Evolutionary conservation across 2,888 invertebrate species (phyloP), one percentile per base, ranked within the genome.

Genomic region (Poecilobothrus nobilitatus): DNA sequence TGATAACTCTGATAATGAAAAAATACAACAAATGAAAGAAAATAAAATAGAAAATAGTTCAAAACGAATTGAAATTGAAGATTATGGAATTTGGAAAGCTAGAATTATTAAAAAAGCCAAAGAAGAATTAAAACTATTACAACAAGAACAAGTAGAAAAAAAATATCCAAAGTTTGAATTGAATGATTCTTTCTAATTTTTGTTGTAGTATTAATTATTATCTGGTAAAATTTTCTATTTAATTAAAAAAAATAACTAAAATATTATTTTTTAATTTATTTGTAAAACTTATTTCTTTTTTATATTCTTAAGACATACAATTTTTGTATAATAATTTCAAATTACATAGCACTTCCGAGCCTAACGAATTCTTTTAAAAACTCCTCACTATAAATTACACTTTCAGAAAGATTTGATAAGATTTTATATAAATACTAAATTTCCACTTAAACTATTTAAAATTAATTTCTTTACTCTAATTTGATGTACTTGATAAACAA

Each of bases 21-120:
- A 20, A 21, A 18, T 41, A 2, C 37, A 62, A 41, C 68, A 34
- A 1, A 4, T 10, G 44, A 69, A 8, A 5, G 37, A 9, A 15
- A 22, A 20, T 64, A 71, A 67, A 66, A 70, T 2, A 3, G 53
- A 53, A 71, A 70, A 64, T 66, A 70, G 44, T 73, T 75, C 70
- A 70, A 76, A 75, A 76, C 79, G 70, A 72, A 73, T 63, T 0
- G 74, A 66, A 68, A 72, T 82, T 65, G 88, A 89, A 76, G 82
- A 85, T 1, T 89, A 89, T 71, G 85, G 86, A 69, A 83, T 82
- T 18, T 89, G 89, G 89, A 88, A 86, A 71, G 78, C 78, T 27
- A 81, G 88, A 61, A 86, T 89, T 77, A 74, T 88, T 44, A 68
- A 70, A 0, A 70, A 71, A 68, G 78, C 80, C 21, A 81, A 84